phyloP scores from a whole-genome alignment of 2,888 invertebrate species.

The Romanomermis culicivorax region DNA sequence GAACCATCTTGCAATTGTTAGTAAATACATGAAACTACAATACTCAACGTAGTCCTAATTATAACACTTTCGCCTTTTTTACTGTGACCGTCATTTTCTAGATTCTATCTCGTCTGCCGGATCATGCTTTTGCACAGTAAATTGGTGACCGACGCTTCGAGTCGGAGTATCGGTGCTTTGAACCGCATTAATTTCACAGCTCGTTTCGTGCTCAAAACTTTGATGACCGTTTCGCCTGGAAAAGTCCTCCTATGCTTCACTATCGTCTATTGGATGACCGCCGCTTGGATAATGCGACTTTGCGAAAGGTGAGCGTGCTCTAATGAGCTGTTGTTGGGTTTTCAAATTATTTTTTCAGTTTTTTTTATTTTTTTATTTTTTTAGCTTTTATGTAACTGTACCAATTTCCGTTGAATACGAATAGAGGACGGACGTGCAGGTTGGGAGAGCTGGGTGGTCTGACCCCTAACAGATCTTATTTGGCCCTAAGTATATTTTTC shows the following conservation, averaged over 20 bases:
- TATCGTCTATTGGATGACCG: conserved; percentile 97
- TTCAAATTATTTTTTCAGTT: background rate
- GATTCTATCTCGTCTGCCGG: conserved; percentile 90
- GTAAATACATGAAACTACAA: too few relatives aligned
- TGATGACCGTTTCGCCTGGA: conserved; percentile 99
- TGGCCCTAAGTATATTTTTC: too few relatives aligned
- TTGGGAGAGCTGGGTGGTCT: too few relatives aligned
- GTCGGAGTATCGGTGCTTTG: conserved; percentile 38
- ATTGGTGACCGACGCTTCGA: conserved; percentile 95
- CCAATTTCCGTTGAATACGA: too few relatives aligned
- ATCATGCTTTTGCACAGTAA: conserved; percentile 98
- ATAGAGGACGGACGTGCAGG: too few relatives aligned
- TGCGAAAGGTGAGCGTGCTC: conserved; percentile 66
- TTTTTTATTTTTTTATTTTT: background rate
- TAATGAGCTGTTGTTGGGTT: background rate
- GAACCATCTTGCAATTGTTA: too few relatives aligned
- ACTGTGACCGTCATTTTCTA: too few relatives aligned
- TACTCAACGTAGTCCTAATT: too few relatives aligned
- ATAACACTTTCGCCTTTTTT: too few relatives aligned
- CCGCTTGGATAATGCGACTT: conserved; percentile 91
- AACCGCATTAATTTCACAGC: conserved; percentile 68
- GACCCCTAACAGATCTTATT: too few relatives aligned
- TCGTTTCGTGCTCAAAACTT: conserved; percentile 77
- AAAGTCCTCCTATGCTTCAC: conserved; percentile 93
- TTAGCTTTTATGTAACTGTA: too few relatives aligned